Evolutionary conservation across 2,888 invertebrate species (phyloP).

Genomic region (Phasia obesa): DNA sequence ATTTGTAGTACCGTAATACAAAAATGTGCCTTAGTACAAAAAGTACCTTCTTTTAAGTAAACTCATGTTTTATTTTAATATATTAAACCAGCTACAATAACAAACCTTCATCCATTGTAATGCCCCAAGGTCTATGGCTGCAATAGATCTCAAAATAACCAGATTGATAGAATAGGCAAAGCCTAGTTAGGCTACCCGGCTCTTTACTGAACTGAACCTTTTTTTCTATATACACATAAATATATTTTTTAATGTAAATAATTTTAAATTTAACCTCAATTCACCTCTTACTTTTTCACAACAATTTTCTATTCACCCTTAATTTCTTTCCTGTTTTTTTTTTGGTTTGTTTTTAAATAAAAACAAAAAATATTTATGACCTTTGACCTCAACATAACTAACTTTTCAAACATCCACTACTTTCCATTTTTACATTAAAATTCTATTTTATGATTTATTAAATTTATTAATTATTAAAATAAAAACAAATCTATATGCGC

Average conservation of each 20-base stretch:
- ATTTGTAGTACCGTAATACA: no score
- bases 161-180: no score
- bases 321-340: slow-evolving; percentile 17
- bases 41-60: no score
- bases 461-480: slow-evolving; percentile 17
- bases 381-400: slow-evolving; percentile 47
- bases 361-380: slow-evolving; percentile 27
- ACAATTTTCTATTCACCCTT: slow-evolving; percentile 31
- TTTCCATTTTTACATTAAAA: neutral
- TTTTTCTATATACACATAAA: neutral
- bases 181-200: no score
- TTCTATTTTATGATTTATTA: slow-evolving; percentile 8
- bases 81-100: no score
- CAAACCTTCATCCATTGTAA: no score
- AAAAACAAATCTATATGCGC: slow-evolving; percentile 5
- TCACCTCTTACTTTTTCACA: slow-evolving; percentile 20
- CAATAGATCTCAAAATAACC: no score
- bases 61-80: no score
- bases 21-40: no score
- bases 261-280: neutral
- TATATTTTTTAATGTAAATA: neutral
- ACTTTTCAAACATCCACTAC: slow-evolving; percentile 17
- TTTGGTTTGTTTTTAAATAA: slow-evolving; percentile 13
- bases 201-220: neutral
- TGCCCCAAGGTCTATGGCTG: no score